Evolutionary conservation across 2,797 vertebrate species (phyloP), one percentile per base, ranked within the genome.

Genomic region (Psittacula derbiana): DNA sequence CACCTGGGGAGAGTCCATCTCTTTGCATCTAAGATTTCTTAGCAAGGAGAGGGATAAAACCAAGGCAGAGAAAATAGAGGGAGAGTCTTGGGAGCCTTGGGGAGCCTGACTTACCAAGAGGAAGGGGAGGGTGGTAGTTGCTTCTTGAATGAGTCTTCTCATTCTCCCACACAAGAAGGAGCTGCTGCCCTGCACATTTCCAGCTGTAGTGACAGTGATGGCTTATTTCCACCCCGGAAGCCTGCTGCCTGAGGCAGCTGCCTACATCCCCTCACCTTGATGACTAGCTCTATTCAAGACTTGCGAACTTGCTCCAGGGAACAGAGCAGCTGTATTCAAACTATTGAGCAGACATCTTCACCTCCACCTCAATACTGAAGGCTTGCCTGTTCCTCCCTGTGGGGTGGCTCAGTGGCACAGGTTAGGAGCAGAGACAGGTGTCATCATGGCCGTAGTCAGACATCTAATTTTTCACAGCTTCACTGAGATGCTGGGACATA

Each of bases 371-470:
- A 27, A 2, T 67, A 67, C 38, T 40, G 86, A 66, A 76, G 86
- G 40, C 49, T 91, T 88, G 46, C 27, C 65, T 61, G 23, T 74
- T 80, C 21, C 14, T 93, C 76, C 85, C 90, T 0, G 0, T 50
- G 87, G 87, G 38, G 20, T 53, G 61, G 46, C 91, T 88, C 80
- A 27, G 28, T 78, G 80, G 72, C 67, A 36, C 49, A 72, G 65
- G 72, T 78, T 80, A 83, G 85, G 73, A 84, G 41, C 80, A 86
- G 87, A 93, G 90, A 74, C 95, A 96, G 93, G 80, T 92, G 90
- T 86, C 87, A 65, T 70, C 65, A 46, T 69, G 80, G 91, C 72
- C 80, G 92, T 55, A 86, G 61, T 69, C 43, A 91, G 80, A 94
- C 70, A 72, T 78, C 75, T 83, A 67, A 50, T 66, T 93, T 83